A percentile compares a stretch with the other conserved stretches of the same genome.
Conservation (phyloP, 1,140 invertebrate genomes). For the Ruditapes philippinarum region DNA sequence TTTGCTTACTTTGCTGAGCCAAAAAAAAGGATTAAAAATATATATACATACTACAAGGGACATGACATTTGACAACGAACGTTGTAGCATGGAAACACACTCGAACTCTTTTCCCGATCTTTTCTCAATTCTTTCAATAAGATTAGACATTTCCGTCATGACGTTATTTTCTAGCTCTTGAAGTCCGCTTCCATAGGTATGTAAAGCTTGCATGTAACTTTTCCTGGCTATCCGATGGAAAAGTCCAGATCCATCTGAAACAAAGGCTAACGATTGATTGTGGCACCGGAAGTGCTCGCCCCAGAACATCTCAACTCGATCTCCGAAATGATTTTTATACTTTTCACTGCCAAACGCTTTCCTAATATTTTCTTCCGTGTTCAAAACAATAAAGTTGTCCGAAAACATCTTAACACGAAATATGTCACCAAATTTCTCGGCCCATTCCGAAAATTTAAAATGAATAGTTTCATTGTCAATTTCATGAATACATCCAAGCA, state of each 20-base stretch:
- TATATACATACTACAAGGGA: neutral
- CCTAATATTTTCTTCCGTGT: neutral
- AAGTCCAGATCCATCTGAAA: neutral
- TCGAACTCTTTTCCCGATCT: neutral
- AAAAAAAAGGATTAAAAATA: too few species aligned
- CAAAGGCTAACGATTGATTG: neutral
- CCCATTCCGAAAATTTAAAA: neutral
- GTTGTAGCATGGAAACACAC: neutral
- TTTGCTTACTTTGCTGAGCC: too few species aligned
- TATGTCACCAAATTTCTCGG: neutral
- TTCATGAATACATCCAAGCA: neutral
- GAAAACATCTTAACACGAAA: neutral
- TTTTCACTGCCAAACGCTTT: neutral
- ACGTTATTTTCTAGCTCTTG: neutral
- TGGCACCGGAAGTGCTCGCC: neutral
- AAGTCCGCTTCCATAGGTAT: neutral
- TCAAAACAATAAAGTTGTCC: neutral
- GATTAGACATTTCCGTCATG: neutral
- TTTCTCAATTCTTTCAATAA: neutral
- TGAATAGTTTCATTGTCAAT: neutral
- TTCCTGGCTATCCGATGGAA: neutral
- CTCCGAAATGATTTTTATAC: neutral
- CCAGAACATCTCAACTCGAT: neutral
- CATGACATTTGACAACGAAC: neutral
- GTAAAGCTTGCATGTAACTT: neutral